Percentiles rank a stretch among this genome's conserved stretches.
phyloP scores from a whole-genome alignment of 2,888 invertebrate genomes.

The Dryobotodes eremita region DNA sequence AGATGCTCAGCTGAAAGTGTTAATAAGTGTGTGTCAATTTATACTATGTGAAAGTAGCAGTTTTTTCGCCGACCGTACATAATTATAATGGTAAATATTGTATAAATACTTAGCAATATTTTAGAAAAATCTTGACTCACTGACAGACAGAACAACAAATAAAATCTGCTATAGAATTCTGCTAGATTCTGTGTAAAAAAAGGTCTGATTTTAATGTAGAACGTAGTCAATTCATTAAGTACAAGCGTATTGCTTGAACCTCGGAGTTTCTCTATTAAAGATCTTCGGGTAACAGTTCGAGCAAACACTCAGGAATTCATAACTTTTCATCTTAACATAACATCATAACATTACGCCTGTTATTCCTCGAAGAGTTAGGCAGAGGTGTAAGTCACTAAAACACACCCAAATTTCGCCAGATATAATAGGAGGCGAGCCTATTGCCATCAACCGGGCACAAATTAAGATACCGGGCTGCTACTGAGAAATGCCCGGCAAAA shows the following conservation, averaged over 20 bases:
- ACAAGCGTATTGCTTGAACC: no score
- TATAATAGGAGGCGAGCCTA: no score
- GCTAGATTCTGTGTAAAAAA: not conserved
- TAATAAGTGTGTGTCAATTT: not conserved
- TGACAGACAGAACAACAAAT: not conserved
- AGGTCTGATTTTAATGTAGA: not conserved
- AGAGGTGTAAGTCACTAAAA: no score
- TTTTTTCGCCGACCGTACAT: not conserved
- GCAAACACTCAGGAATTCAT: not conserved
- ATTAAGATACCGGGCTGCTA: not conserved
- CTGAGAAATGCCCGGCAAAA: not conserved
- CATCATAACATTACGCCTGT: no score
- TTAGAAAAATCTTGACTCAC: no score
- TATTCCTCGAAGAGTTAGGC: no score
- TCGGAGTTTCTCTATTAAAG: not conserved
- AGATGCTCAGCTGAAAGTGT: no score
- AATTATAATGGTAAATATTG: not conserved
- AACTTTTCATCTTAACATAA: not conserved
- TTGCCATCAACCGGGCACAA: not conserved
- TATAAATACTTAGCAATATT: not conserved
- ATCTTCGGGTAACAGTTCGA: not conserved
- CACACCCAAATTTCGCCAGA: not conserved
- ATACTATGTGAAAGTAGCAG: not conserved
- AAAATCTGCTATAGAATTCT: not conserved
- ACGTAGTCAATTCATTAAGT: not conserved